Percentiles rank a stretch among this genome's conserved stretches.
Evolutionary conservation across 2,888 invertebrate species (phyloP).

Genomic region (Zaprionus bogoriensis): DNA sequence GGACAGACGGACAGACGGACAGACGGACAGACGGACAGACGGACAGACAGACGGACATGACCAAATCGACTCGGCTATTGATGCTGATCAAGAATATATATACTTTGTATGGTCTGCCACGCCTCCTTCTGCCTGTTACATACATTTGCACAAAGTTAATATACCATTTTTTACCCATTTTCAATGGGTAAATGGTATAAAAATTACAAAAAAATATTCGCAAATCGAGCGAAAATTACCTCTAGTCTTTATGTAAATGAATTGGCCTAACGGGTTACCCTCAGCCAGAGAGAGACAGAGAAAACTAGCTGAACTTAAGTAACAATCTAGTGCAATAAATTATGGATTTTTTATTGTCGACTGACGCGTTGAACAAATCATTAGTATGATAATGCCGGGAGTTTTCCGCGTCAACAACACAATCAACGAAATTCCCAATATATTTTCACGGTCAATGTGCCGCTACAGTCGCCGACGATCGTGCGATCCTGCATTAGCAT

Average conservation of each 20-base stretch:
- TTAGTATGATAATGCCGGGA: slow-evolving; percentile 49
- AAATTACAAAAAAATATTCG: not conserved
- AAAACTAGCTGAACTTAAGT: slow-evolving; percentile 1
- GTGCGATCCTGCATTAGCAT: not conserved
- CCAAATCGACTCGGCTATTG: too few relatives aligned
- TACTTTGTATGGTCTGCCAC: too few relatives aligned
- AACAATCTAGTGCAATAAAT: slow-evolving; percentile 52
- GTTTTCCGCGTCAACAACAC: slow-evolving; percentile 50
- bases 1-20: too few relatives aligned
- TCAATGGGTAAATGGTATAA: too few relatives aligned
- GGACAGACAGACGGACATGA: too few relatives aligned
- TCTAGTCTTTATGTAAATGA: slow-evolving; percentile 63
- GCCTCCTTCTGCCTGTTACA: too few relatives aligned
- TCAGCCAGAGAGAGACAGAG: not conserved
- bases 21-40: too few relatives aligned
- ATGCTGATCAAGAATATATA: too few relatives aligned
- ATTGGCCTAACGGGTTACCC: slow-evolving; percentile 45
- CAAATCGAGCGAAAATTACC: slow-evolving; percentile 39
- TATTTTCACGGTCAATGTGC: slow-evolving; percentile 32
- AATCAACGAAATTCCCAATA: slow-evolving; percentile 20
- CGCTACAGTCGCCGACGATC: not conserved
- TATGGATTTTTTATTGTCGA: slow-evolving; percentile 41
- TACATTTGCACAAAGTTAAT: too few relatives aligned
- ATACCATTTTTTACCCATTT: too few relatives aligned
- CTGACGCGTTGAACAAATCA: slow-evolving; percentile 14